phyloP scores from a whole-genome alignment of 1,140 invertebrate genomes.

The Lerema accius region DNA sequence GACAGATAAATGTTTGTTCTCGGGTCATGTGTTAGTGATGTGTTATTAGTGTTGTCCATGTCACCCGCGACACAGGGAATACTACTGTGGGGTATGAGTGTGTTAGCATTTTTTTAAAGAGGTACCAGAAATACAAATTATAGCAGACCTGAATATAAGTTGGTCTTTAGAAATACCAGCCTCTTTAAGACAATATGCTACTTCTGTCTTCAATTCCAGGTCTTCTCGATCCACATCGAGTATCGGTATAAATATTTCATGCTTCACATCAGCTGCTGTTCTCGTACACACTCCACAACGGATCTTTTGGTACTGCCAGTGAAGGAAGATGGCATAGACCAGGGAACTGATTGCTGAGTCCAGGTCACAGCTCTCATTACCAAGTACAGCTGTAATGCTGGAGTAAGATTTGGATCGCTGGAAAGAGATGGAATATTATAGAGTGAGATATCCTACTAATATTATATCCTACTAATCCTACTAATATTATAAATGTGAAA shows the following conservation, averaged over 20 bases:
- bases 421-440: too few species aligned
- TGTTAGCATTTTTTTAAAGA: too few species aligned
- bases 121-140: too few species aligned
- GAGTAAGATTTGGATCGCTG: slow-evolving; percentile 55
- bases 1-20: too few species aligned
- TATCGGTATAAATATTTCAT: slow-evolving; percentile 71
- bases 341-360: slow-evolving; percentile 86
- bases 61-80: too few species aligned
- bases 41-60: too few species aligned
- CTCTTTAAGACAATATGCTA: slow-evolving; percentile 50
- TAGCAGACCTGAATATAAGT: slow-evolving; percentile 66
- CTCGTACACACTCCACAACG: slow-evolving; percentile 64
- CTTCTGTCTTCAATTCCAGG: slow-evolving; percentile 65
- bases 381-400: slow-evolving; percentile 78
- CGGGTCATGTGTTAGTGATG: too few species aligned
- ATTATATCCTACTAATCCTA: too few species aligned
- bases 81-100: too few species aligned
- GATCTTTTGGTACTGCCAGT: slow-evolving; percentile 61
- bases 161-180: slow-evolving; percentile 45
- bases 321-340: slow-evolving; percentile 74
- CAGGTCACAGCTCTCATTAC: slow-evolving; percentile 88
- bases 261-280: slow-evolving; percentile 43
- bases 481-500: too few species aligned
- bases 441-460: too few species aligned
- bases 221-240: slow-evolving; percentile 61